A percentile compares a stretch with the other conserved stretches of the same genome.
phyloP scores from a whole-genome alignment of 1,140 invertebrate species.

The Formica exsecta region DNA sequence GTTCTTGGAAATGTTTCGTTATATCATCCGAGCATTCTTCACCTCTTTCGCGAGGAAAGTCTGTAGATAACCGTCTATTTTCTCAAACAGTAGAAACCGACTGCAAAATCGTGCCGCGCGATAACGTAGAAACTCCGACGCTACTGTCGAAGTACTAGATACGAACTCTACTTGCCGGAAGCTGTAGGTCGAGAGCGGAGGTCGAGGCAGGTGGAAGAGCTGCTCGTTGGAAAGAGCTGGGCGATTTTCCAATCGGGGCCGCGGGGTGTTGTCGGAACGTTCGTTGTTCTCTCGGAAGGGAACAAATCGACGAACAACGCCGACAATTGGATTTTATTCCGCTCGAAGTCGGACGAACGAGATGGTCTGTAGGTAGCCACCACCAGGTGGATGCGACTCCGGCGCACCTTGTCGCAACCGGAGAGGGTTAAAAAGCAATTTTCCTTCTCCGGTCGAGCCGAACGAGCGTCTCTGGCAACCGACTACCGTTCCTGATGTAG shows the following conservation, averaged over 20 bases:
- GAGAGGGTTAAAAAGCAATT: conserved; percentile 81
- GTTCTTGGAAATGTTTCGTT: conserved; percentile 40
- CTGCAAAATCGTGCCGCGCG: conserved; percentile 39
- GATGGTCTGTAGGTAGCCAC: conserved; percentile 41
- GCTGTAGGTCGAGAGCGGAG: conserved; percentile 46
- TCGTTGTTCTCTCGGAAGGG: conserved; percentile 53
- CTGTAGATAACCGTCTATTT: conserved; percentile 24
- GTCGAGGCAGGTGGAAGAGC: conserved; percentile 41
- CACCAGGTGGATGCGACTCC: conserved; percentile 51
- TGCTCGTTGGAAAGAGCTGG: conserved; percentile 48
- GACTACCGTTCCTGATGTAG: conserved; percentile 29
- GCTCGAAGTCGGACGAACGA: conserved; percentile 32
- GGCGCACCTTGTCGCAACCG: conserved; percentile 53
- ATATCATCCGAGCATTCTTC: conserved; percentile 13
- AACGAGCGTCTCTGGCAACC: conserved; percentile 55
- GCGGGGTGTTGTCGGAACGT: conserved; percentile 27
- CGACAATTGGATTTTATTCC: conserved; percentile 64
- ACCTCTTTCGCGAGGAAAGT: conserved; percentile 11
- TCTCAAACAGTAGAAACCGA: conserved; percentile 38
- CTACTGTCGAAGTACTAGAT: conserved; percentile 23
- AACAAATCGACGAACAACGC: conserved; percentile 62
- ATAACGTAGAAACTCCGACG: conserved; percentile 30
- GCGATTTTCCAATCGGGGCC: conserved; percentile 68
- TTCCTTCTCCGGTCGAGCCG: conserved; percentile 70
- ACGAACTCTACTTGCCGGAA: conserved; percentile 52